Evolutionary conservation across 1,140 invertebrate species (phyloP), one percentile per base, ranked within the genome.

Genomic region (Mactra quadrangularis): DNA sequence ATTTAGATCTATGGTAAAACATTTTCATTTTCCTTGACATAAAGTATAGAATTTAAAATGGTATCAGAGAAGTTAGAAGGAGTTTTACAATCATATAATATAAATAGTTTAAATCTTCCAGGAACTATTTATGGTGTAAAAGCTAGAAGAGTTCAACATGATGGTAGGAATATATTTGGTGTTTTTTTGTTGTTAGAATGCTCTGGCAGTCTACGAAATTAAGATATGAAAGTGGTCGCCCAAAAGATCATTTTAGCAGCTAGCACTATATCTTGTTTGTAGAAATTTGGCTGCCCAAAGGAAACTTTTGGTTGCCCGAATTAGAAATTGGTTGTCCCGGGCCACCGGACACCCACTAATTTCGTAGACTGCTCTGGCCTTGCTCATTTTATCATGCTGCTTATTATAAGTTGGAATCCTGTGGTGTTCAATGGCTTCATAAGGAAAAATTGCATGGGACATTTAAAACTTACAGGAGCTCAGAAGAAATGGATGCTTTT

Each of bases 81-180:
- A 29, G 0, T 68, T 15, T 50, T 68, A 15, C 64, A 50, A 27
- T 45, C 41, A 1, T 68, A 29, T 19, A 68, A 41, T 31, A 25
- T 31, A 33, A 27, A 68, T 9, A 25, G 45, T n/a, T 15, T 68
- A n/a, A 15, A 33, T 7, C 19, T 50, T 2, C 27, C 41, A 15
- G 2, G 47, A 13, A 47, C 45, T 41, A 68, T 68, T 17, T 50
- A 68, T 50, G 64, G 64, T 47, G 27, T 68, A 3, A 47, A 50
- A 50, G 27, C n/a, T 19, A 3, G 41, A 17, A 4, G 29, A 4
- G 64, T 68, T 1, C 64, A 68, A 50, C 22, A 25, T 7, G 7
- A 50, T 47, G 45, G 64, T 68, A 68, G 31, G 38, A 15, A 25
- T 19, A 19, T 25, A 31, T 7, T 3, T 27, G 19, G 29, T n/a